A percentile compares a stretch with the other conserved stretches of the same genome.
Evolutionary conservation across 2,113 vertebrate species (phyloP).

Genomic region (Neomonachus schauinslandi): DNA sequence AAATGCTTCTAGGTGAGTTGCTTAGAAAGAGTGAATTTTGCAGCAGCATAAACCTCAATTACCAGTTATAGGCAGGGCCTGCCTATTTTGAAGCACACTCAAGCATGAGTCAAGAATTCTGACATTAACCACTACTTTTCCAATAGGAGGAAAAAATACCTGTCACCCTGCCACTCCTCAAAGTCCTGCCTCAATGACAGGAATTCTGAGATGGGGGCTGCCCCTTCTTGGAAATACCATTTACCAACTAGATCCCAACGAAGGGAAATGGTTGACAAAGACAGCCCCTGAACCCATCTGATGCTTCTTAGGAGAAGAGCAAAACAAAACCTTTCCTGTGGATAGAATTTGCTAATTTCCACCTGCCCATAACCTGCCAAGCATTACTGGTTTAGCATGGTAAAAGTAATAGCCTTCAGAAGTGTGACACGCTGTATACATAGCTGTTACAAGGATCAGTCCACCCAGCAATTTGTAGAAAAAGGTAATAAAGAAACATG

Average conservation of each 20-base stretch:
- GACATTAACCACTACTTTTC: neutral
- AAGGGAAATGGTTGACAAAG: neutral
- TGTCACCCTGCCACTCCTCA: neutral
- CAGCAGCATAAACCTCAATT: constrained; percentile 1
- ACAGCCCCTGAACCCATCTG: neutral
- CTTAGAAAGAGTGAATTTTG: constrained; percentile 1
- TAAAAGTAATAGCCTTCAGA: neutral
- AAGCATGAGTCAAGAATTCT: constrained; percentile 8
- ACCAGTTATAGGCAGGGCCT: neutral
- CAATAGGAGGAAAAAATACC: neutral
- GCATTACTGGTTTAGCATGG: neutral
- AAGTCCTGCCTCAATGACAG: neutral
- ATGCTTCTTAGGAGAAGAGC: neutral
- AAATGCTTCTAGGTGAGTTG: neutral
- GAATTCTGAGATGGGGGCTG: neutral
- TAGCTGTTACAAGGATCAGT: neutral
- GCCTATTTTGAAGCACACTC: neutral
- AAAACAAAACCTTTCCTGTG: neutral
- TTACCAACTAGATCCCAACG: neutral
- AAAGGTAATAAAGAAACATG: neutral
- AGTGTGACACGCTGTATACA: neutral
- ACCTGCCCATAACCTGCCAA: neutral
- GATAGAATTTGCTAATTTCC: neutral
- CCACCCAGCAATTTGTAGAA: neutral
- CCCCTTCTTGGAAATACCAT: neutral